A percentile compares a stretch with the other conserved stretches of the same genome.
These are phyloP conservation scores for Apamea anceps DNA, from an alignment of 2,888 invertebrate genomes.

Conservation along the genomic window DNA sequence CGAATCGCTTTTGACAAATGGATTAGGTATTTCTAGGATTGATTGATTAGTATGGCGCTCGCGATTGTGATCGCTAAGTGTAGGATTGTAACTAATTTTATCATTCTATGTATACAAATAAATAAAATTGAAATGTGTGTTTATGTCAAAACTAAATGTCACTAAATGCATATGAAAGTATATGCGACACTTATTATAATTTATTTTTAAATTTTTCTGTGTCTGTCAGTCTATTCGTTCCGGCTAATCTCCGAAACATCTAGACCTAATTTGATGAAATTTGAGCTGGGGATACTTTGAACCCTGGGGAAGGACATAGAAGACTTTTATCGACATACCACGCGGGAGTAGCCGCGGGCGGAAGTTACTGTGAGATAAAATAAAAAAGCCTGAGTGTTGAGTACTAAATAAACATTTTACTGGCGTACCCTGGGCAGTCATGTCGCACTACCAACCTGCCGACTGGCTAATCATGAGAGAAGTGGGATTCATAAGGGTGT, in stretches of 20 bases:
- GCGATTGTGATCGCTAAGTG: conserved; percentile 1
- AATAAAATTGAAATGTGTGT: neutral
- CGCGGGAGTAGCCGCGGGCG: neutral
- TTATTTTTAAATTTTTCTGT: no score
- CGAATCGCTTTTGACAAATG: conserved; percentile 47
- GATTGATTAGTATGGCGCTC: conserved; percentile 36
- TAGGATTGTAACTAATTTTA: conserved; percentile 2
- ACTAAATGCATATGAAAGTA: neutral
- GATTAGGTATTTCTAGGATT: conserved; percentile 42
- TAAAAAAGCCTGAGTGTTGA: neutral
- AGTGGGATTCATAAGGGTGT: neutral
- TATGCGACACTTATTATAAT: no score
- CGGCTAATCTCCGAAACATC: neutral
- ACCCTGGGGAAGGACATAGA: no score
- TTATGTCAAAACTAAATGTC: neutral
- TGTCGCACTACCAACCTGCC: no score
- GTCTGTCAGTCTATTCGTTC: no score
- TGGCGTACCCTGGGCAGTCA: neutral
- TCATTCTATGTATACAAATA: neutral
- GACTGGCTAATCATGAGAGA: neutral
- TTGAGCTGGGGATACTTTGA: neutral
- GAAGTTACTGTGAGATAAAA: neutral
- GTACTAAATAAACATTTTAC: neutral
- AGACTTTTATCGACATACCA: neutral
- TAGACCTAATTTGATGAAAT: neutral